Conservation (phyloP, 2,797 vertebrate genomes). For the Melanotaenia pygmaea region DNA sequence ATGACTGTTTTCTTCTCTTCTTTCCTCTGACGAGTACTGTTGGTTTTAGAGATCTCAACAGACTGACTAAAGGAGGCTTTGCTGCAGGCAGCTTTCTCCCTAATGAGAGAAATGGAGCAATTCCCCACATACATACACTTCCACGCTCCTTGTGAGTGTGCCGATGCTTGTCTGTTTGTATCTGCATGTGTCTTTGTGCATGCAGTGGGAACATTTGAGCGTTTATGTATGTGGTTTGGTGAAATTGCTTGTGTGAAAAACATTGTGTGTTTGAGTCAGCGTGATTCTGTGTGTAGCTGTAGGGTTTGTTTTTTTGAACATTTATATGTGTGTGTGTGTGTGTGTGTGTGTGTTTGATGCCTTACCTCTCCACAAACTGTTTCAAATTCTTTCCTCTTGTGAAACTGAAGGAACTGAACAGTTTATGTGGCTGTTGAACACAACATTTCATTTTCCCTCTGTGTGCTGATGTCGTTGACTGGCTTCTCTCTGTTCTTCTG, state of each 20-base stretch:
- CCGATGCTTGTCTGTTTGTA: constrained; percentile 17
- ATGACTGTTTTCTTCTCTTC: constrained; percentile 28
- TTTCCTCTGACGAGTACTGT: constrained; percentile 56
- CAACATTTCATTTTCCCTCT: constrained; percentile 69
- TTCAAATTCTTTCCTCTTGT: constrained; percentile 73
- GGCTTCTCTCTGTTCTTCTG: constrained; percentile 43
- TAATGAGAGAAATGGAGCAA: constrained; percentile 77
- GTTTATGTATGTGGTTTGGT: constrained; percentile 61
- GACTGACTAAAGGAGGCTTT: constrained; percentile 69
- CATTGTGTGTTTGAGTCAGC: constrained; percentile 64
- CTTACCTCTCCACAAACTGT: constrained; percentile 48
- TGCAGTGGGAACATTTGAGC: constrained; percentile 31
- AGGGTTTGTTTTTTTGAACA: constrained; percentile 54
- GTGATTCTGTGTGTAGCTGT: constrained; percentile 51
- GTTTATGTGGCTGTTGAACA: constrained; percentile 70
- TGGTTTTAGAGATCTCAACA: constrained; percentile 76
- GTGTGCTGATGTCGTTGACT: constrained; percentile 62
- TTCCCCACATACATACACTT: constrained; percentile 41
- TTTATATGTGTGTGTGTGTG: constrained; percentile 11
- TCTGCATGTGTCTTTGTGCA: constrained; percentile 16
- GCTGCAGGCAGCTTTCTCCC: constrained; percentile 76
- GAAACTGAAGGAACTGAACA: constrained; percentile 62
- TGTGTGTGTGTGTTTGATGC: constrained; percentile 37
- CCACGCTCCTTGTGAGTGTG: constrained; percentile 15
- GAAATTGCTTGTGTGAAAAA: constrained; percentile 58